These are phyloP conservation scores for Drosophila murphyi DNA, from an alignment of 1,140 invertebrate species.

Conservation along the genomic window DNA sequence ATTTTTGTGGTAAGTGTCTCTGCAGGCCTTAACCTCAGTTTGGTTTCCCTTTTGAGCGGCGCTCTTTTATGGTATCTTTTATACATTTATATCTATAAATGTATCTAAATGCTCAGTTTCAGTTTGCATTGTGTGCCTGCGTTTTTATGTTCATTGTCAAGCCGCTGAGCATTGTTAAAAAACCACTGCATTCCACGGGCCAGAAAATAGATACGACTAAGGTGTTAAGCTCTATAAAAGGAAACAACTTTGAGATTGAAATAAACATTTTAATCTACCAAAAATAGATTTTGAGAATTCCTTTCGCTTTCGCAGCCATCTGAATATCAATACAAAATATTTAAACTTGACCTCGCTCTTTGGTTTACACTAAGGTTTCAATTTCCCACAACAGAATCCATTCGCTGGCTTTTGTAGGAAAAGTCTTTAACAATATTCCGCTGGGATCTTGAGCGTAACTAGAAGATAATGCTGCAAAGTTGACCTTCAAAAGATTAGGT, in stretches of 20 bases:
- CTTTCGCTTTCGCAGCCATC: constrained; percentile 28
- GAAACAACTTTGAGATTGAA: constrained; percentile 32
- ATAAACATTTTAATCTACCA: constrained; percentile 14
- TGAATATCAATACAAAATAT: constrained; percentile 24
- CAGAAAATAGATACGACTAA: constrained; percentile 1
- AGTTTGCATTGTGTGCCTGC: constrained; percentile 30
- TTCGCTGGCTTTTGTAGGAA: constrained; percentile 12
- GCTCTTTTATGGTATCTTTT: constrained; percentile 2
- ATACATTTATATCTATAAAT: background rate
- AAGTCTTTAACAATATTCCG: constrained; percentile 15
- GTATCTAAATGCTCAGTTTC: constrained; percentile 5
- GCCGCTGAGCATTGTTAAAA: constrained; percentile 22
- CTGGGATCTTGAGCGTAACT: constrained; percentile 4
- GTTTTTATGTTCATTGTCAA: constrained; percentile 47
- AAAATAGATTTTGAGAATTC: constrained; percentile 26
- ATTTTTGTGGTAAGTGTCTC: constrained; percentile 39
- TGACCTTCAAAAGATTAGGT: constrained; percentile 22
- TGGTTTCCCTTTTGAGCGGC: constrained; percentile 29
- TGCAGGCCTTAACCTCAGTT: constrained; percentile 63
- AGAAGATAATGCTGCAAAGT: constrained; percentile 21
- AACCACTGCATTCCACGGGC: constrained; percentile 1
- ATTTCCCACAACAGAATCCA: constrained; percentile 39
- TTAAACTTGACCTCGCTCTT: constrained; percentile 26
- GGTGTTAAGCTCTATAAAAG: constrained; percentile 30
- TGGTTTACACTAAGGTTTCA: constrained; percentile 7